Conservation (phyloP, 2,888 invertebrate genomes). For the Idaea biselata region DNA sequence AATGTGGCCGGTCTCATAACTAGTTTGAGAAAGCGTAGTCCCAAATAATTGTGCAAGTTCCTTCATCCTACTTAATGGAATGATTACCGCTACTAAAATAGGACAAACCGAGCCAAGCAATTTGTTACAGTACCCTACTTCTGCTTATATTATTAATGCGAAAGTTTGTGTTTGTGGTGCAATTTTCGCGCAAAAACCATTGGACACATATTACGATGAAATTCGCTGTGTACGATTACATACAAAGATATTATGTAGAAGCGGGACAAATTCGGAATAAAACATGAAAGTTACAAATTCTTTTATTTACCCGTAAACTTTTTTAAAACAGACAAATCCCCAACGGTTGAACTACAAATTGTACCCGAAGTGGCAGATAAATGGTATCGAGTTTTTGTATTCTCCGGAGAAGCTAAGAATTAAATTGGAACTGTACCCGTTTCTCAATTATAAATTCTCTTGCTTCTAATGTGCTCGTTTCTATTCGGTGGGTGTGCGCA, state of each 20-base stretch:
- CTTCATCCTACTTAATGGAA: background rate
- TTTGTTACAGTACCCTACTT: background rate
- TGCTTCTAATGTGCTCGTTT: constrained; percentile 21
- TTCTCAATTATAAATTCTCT: constrained; percentile 23
- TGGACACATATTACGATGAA: too few relatives aligned
- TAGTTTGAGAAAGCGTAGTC: background rate
- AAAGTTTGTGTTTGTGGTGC: too few relatives aligned
- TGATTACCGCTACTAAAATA: background rate
- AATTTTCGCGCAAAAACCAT: too few relatives aligned
- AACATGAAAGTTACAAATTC: background rate
- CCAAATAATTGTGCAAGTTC: background rate
- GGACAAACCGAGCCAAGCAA: too few relatives aligned
- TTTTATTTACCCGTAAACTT: background rate
- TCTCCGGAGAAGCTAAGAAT: constrained; percentile 20
- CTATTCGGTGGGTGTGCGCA: constrained; percentile 19
- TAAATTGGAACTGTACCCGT: constrained; percentile 28
- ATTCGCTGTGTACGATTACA: background rate
- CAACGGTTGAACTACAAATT: background rate
- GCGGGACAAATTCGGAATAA: too few relatives aligned
- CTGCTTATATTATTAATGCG: background rate
- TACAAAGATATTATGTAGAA: background rate
- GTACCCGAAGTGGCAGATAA: background rate
- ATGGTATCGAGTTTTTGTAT: constrained; percentile 12
- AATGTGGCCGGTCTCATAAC: background rate
- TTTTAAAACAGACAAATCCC: background rate